Base-by-base conservation (phyloP, 2,888 invertebrate genomes). In the Tipula lateralis region DNA sequence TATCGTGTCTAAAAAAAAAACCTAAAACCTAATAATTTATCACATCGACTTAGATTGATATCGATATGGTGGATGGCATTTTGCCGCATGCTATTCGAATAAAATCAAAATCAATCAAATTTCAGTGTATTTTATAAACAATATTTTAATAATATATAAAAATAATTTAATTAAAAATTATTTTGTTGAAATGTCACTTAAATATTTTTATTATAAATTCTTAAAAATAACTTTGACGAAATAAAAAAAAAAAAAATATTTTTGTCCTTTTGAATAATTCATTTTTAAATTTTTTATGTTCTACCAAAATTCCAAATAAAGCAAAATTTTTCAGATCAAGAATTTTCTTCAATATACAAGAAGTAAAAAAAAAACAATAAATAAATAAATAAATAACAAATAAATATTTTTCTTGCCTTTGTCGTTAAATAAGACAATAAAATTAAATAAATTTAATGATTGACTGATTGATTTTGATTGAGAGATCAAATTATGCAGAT, bases 381-480 rank as follows among this genome's bases (percentile, higher is more conserved):
- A n/a, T n/a, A n/a, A n/a, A n/a, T 32, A 7, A 32, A 5, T 7
- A 36, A 16, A 50, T 50, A 50, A 50, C 44, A 50, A 50, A 50
- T 50, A 50, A 66, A 66, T 66, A 66, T 66, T 66, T 66, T 66
- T 66, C 24, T 66, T 66, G 9, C 66, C 66, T 66, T 66, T 66
- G 66, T 66, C 66, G 66, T 66, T 66, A 66, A 66, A 66, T 66
- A 66, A 66, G 66, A 66, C 66, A 66, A 66, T 66, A 66, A 66
- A 66, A 66, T 66, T 66, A 66, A 24, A 66, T 66, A 66, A 66
- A 66, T 66, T 66, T 66, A 66, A 66, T 66, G 66, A 66, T 66
- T 66, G 66, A 66, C 66, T 66, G 66, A 66, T 66, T 66, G 66
- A 66, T 66, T 66, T 66, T 66, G 66, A 66, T 66, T 66, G 66